Evolutionary conservation across 2,113 vertebrate genomes (phyloP), one percentile per base, ranked within the genome.

Genomic region (Hystrix brachyura): DNA sequence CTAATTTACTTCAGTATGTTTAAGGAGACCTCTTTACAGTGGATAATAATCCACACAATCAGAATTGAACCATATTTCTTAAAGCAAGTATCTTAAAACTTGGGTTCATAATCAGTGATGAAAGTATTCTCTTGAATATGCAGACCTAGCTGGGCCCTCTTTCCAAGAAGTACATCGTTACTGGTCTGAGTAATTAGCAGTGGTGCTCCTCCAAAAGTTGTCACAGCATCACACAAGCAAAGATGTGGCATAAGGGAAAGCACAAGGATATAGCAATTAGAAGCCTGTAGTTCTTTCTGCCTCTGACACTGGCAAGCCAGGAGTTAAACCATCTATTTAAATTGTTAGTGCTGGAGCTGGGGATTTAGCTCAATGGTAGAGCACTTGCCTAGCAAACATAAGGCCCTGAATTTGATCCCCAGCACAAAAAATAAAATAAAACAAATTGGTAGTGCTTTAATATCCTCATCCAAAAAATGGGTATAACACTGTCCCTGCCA

Each of bases 11-110:
- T 76, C n/a, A 82, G 38, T n/a, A 81, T 32, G 90, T 69, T 94
- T 94, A 95, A 87, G 29, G 48, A 97, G 27, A 94, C 7, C 7
- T 74, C 78, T 32, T 94, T 87, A 88, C 83, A 97, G 62, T 55
- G 90, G 82, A 59, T 46, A 81, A 87, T 90, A 90, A 92, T 43
- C 8, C 34, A 81, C 12, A 71, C 7, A 32, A 34, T 97, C 53
- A 79, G 18, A 92, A 84, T 3, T 38, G 18, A 91, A 76, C 57
- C 32, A 60, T 87, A 34, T 91, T 88, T 97, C 81, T 72, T 94
- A 86, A 94, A 60, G 34, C 19, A 95, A 80, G 7, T 53, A 84
- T 84, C 65, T 90, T 46, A 60, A 96, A 83, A 46, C 27, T 69
- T 82, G 62, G 1, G 29, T 34, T 91, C 57, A 17, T 74, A 14